Evolutionary conservation across 2,888 invertebrate genomes (phyloP).

Genomic region (Hemaris fuciformis): DNA sequence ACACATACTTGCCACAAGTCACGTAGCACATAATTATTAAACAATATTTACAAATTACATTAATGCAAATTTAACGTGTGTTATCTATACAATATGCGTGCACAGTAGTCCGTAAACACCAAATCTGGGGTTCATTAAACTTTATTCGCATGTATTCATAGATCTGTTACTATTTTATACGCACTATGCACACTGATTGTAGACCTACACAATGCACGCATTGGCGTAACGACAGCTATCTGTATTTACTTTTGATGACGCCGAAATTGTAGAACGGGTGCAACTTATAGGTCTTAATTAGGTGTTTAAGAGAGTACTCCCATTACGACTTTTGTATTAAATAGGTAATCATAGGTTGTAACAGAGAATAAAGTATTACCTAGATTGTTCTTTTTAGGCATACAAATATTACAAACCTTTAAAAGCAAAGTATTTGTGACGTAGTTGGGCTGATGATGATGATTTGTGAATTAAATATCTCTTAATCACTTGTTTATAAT

Average conservation of each 20-base stretch:
- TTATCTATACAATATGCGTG: slow-evolving; percentile 45
- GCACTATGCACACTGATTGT: background rate
- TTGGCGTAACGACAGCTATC: background rate
- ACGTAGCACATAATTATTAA: slow-evolving; percentile 33
- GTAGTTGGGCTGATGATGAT: no score
- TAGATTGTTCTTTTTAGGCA: background rate
- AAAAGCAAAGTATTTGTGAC: no score
- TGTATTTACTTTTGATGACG: background rate
- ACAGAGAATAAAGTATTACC: no score
- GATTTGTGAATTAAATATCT: no score
- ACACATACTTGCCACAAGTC: slow-evolving; percentile 26
- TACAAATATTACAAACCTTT: no score
- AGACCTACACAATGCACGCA: background rate
- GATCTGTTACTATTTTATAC: slow-evolving; percentile 11
- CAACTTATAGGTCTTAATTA: background rate
- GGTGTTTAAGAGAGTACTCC: background rate
- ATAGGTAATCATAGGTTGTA: no score
- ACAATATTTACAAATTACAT: slow-evolving; percentile 34
- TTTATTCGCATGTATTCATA: slow-evolving; percentile 20
- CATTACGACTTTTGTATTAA: background rate
- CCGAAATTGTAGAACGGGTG: background rate
- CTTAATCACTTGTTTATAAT: background rate
- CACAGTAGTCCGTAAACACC: slow-evolving; percentile 32
- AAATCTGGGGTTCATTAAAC: slow-evolving; percentile 49
- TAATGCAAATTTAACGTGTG: slow-evolving; percentile 47